These are phyloP conservation scores for Muricea muricata DNA, from an alignment of 92 coral and sea anemone species.

Conservation along the genomic window DNA sequence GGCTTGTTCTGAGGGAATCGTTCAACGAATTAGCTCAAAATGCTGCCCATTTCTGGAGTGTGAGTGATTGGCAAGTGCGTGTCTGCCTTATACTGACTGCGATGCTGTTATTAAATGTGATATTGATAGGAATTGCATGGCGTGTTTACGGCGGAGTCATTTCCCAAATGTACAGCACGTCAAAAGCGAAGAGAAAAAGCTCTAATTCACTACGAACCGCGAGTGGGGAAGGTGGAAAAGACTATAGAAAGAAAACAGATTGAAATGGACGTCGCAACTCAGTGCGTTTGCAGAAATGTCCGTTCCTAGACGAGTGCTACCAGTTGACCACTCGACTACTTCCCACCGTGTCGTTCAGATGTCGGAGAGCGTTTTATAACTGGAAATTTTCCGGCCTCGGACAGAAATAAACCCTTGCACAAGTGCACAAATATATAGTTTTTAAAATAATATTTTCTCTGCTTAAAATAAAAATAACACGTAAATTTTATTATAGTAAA, in stretches of 20 bases:
- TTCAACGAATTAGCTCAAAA: constrained; percentile 33
- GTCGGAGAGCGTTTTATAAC: too few species aligned
- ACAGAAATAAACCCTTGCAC: too few species aligned
- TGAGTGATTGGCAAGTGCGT: constrained; percentile 98
- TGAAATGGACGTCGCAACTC: too few species aligned
- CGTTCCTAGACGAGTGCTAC: too few species aligned
- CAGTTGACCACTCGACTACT: too few species aligned
- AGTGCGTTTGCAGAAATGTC: too few species aligned
- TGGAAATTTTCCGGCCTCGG: too few species aligned
- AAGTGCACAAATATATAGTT: too few species aligned
- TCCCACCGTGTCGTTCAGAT: too few species aligned
- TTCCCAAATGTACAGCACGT: constrained; percentile 79
- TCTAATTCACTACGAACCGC: not conserved
- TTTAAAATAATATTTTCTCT: too few species aligned
- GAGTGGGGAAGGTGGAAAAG: not conserved
- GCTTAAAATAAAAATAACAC: too few species aligned
- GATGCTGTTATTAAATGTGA: constrained; percentile 77
- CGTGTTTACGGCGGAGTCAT: constrained; percentile 73
- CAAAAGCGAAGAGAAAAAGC: constrained; percentile 63
- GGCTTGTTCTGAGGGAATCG: constrained; percentile 24
- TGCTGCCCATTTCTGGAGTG: constrained; percentile 45
- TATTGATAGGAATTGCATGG: constrained; percentile 89
- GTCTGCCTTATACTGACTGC: constrained; percentile 73
- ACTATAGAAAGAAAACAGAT: constrained; percentile 6
- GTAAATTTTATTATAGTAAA: too few species aligned